Base-by-base conservation (phyloP, 2,113 vertebrate genomes). In the Rhea pennata region DNA sequence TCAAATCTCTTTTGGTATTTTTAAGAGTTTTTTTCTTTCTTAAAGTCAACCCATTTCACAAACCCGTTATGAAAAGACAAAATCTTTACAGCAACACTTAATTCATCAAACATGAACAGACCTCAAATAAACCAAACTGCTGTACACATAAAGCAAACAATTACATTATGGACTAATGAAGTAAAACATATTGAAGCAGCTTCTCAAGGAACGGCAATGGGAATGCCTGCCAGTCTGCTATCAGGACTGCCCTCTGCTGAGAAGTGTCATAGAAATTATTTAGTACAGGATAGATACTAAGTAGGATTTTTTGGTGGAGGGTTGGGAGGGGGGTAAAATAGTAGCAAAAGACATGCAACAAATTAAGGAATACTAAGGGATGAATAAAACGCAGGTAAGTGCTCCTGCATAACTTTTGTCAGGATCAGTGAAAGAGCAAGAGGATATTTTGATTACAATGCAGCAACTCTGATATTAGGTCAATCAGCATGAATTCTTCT, bases 151-250 rank as follows among this genome's bases (percentile, higher is more conserved):
- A 91, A 96, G 31, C 14, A 86, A 79, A 82, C 67, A 95, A 96
- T 88, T 85, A 79, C 46, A 91, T 80, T 91, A 86, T 4, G 12
- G 78, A 42, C 88, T 96, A 94, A 95, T 85, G 87, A 97, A 66
- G 91, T 81, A 93, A 88, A 97, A 92, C 71, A 23, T 31, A 75
- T 70, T 48, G 67, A 92, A 92, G 87, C 29, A 56, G 66, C 48
- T 70, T 80, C 79, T 59, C 74, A 77, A 44, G 21, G 42, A 87
- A 80, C 22, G 16, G 22, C 42, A 92, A 33, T 24, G 46, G 51
- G 59, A 90, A 80, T 23, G 56, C 31, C 76, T 92, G 13, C 12
- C 36, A 65, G 62, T 39, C 36, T 13, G 82, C 72, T 90, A 74
- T 17, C 71, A 51, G 67, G 20, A 46, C 76, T 89, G 66, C 48